A percentile compares a stretch with the other conserved stretches of the same genome.
Evolutionary conservation across 1,140 invertebrate genomes (phyloP).

Genomic region (Uloborus diversus): DNA sequence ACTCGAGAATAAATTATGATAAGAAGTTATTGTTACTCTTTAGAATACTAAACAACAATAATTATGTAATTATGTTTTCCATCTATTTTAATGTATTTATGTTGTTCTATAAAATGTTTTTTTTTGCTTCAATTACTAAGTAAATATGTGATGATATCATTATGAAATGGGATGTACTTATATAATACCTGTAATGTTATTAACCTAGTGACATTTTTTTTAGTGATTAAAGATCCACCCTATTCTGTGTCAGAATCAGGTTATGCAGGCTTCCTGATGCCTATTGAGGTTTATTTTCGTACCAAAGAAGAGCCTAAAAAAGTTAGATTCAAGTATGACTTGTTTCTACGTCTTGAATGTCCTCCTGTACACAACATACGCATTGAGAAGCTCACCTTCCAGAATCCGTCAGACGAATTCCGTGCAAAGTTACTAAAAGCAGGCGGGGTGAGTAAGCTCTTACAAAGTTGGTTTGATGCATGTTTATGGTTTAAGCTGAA

Average conservation of each 20-base stretch:
- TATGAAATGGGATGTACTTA: background rate
- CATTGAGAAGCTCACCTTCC: constrained; percentile 81
- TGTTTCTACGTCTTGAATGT: constrained; percentile 79
- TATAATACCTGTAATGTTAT: background rate
- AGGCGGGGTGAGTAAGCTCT: constrained; percentile 75
- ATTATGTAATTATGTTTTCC: too few relatives aligned
- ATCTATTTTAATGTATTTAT: too few relatives aligned
- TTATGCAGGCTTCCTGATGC: constrained; percentile 91
- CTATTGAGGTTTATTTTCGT: constrained; percentile 89
- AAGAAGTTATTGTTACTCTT: too few relatives aligned
- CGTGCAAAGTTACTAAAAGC: constrained; percentile 85
- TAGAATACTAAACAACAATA: too few relatives aligned
- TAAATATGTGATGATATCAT: background rate
- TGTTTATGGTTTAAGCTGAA: background rate
- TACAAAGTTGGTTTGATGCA: background rate
- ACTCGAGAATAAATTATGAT: too few relatives aligned
- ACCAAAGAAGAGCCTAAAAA: constrained; percentile 92
- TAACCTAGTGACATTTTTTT: constrained; percentile 61
- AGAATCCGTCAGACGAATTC: constrained; percentile 89
- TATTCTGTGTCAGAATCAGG: constrained; percentile 90
- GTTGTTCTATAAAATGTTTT: too few relatives aligned
- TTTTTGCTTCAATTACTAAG: background rate
- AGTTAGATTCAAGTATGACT: constrained; percentile 85
- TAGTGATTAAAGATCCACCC: constrained; percentile 89
- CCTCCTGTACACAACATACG: constrained; percentile 73